phyloP scores from a whole-genome alignment of 2,113 vertebrate species.

The Nothobranchius furzeri region DNA sequence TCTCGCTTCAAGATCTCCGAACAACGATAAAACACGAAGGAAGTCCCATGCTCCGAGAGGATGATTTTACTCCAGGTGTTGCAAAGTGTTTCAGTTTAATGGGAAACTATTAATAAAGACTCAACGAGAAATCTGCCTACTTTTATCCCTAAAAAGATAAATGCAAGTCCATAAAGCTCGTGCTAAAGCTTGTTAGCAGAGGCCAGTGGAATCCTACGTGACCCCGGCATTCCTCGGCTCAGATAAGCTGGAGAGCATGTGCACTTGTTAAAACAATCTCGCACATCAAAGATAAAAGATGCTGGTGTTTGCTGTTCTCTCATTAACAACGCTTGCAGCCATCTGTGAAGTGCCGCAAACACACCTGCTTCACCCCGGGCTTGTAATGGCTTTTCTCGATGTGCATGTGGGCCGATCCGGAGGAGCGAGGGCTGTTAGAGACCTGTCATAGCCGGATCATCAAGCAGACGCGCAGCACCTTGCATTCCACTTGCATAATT shows the following conservation, averaged over 20 bases:
- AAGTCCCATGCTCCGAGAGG: constrained; percentile 52
- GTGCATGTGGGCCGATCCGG: constrained; percentile 70
- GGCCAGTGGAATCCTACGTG: constrained; percentile 51
- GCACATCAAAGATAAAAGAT: constrained; percentile 66
- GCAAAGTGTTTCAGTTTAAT: constrained; percentile 59
- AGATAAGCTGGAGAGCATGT: constrained; percentile 24
- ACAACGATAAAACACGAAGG: constrained; percentile 65
- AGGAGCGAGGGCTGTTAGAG: constrained; percentile 67
- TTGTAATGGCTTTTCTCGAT: constrained; percentile 80
- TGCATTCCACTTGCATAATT: constrained; percentile 68
- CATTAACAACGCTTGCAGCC: constrained; percentile 74
- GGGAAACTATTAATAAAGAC: constrained; percentile 63
- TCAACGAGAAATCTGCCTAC: constrained; percentile 29
- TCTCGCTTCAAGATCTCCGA: constrained; percentile 84
- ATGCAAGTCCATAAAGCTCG: constrained; percentile 30
- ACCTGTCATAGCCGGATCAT: constrained; percentile 75
- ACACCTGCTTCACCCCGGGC: constrained; percentile 80
- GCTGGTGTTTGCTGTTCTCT: constrained; percentile 72
- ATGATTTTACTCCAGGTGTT: constrained; percentile 69
- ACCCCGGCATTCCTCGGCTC: constrained; percentile 34
- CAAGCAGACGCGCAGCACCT: constrained; percentile 71
- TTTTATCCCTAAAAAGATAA: constrained; percentile 9
- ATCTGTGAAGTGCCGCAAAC: constrained; percentile 78
- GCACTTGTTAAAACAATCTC: constrained; percentile 52
- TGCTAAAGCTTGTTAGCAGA: constrained; percentile 34